phyloP scores from a whole-genome alignment of 2,797 vertebrate species.

The Arrhamphus sclerolepis region DNA sequence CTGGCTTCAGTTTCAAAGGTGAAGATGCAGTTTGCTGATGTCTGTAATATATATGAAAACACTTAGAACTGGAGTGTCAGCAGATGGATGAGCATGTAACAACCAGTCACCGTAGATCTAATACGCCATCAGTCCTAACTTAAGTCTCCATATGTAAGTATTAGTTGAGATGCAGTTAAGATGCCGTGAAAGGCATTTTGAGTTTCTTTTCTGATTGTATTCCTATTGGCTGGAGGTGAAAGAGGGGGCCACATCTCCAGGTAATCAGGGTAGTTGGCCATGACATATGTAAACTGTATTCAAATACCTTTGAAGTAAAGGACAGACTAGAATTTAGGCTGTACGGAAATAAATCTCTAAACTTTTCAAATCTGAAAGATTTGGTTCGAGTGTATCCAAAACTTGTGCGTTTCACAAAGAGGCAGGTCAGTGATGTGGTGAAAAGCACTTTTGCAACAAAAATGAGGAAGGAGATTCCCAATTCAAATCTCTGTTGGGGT shows the following conservation, averaged over 20 bases:
- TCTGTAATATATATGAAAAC: too few species aligned
- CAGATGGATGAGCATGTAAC: too few species aligned
- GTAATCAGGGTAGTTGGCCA: not conserved
- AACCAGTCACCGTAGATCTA: too few species aligned
- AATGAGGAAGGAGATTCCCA: not conserved
- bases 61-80: too few species aligned
- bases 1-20: too few species aligned
- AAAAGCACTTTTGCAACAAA: too few species aligned
- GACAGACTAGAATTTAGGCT: not conserved
- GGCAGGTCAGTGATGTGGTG: not conserved
- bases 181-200: not conserved
- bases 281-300: slow-evolving; percentile 8
- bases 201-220: not conserved
- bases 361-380: not conserved
- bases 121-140: too few species aligned
- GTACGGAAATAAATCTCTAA: not conserved
- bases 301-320: not conserved
- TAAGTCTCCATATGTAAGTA: too few species aligned
- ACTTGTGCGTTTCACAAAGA: too few species aligned
- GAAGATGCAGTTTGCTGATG: too few species aligned
- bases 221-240: not conserved
- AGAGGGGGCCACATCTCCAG: slow-evolving; percentile 1
- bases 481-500: too few species aligned
- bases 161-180: too few species aligned
- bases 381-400: not conserved